Evolutionary conservation across 2,888 invertebrate genomes (phyloP), one percentile per base, ranked within the genome.

Genomic region (Leptinotarsa rubiginosa): DNA sequence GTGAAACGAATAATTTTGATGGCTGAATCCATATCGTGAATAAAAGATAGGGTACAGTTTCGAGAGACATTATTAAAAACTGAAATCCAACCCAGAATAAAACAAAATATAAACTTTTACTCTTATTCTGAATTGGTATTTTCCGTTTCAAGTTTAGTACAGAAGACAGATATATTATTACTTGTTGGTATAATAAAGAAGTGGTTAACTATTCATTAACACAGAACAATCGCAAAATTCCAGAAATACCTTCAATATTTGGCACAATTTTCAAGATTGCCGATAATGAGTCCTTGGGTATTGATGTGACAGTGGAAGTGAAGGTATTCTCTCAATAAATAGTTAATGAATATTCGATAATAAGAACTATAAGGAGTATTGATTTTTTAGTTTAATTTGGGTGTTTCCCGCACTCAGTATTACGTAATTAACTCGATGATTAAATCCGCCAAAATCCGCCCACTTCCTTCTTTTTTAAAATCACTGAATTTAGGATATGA

Each of bases 161-260:
- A 75, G 79, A 79, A 79, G 79, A 79, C 77, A 77, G 77, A 71
- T 74, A 73, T 41, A 41, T 31, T 71, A 70, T 73, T 73, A 71
- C 59, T 54, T 75, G 70, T 74, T 76, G 66, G 65, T 78, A 75
- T 75, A 70, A 76, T 75, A 65, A 20, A 69, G 69, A 65, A 69
- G 52, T 52, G 13, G 74, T 68, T 67, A 54, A 47, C 41, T 47
- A 75, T 74, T 62, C 66, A 69, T 52, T 73, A 72, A 72, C 79
- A 81, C 80, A 81, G 80, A 81, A 76, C 81, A 80, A 80, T 82
- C 81, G 79, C 81, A 82, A 79, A 81, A 78, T 79, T 79, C 64
- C 59, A 41, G 16, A 65, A 56, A 25, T 67, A 52, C 50, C 62
- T 64, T 68, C 16, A 72, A 65, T 16, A 47, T 73, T 76, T 74